Conservation (phyloP, 2,888 invertebrate species). For the Sarcophaga rosellei region DNA sequence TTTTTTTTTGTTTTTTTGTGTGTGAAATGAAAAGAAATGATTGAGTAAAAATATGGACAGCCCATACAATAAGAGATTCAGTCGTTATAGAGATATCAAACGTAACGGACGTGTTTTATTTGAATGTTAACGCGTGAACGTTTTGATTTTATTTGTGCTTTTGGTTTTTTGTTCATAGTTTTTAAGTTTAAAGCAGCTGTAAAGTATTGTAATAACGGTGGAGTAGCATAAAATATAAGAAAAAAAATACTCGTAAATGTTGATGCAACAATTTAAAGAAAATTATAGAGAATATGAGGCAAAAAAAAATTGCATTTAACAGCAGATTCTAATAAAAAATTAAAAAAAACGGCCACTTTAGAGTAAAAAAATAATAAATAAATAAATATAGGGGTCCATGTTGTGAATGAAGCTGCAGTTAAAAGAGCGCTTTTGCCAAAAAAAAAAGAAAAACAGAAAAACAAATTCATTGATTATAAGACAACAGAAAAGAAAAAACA, state of each 20-base stretch:
- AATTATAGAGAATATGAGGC: not conserved
- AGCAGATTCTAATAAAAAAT: not conserved
- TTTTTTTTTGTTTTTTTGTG: not conserved
- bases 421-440: constrained; percentile 6
- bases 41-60: constrained; percentile 44
- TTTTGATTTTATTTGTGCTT: not conserved
- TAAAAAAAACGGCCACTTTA: not conserved
- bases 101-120: constrained; percentile 50
- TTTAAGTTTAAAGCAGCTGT: constrained; percentile 45
- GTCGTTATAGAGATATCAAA: constrained; percentile 46
- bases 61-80: constrained; percentile 45
- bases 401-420: constrained; percentile 11
- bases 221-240: not conserved
- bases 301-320: constrained; percentile 8
- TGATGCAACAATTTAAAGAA: constrained; percentile 26
- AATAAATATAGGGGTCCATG: constrained; percentile 14
- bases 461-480: constrained; percentile 14
- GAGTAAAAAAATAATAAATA: not conserved
- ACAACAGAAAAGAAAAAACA: not conserved
- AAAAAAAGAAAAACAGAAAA: not conserved
- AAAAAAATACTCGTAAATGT: constrained; percentile 34
- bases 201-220: constrained; percentile 45
- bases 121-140: not conserved
- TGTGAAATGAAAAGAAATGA: constrained; percentile 38
- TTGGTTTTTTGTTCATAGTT: not conserved